Conservation (phyloP, 2,797 vertebrate genomes). For the Huso huso region DNA sequence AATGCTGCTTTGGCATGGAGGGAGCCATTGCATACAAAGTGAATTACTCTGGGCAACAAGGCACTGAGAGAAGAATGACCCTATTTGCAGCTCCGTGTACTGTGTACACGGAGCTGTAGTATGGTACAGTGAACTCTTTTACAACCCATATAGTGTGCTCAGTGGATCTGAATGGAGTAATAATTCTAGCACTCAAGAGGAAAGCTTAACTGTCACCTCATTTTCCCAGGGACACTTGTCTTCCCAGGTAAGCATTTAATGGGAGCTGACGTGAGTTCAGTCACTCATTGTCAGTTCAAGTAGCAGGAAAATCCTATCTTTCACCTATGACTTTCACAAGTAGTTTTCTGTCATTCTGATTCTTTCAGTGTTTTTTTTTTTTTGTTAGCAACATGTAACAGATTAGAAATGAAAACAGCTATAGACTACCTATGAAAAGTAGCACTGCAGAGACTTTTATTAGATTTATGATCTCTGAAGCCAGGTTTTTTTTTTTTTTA, state of each 20-base stretch:
- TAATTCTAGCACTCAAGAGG: slow-evolving; percentile 31
- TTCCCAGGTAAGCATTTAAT: slow-evolving; percentile 44
- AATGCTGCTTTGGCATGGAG: slow-evolving; percentile 31
- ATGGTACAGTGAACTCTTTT: slow-evolving; percentile 41
- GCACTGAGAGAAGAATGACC: slow-evolving; percentile 40
- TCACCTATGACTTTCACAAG: slow-evolving; percentile 43
- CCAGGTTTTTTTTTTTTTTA: background rate
- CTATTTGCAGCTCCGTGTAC: slow-evolving; percentile 39
- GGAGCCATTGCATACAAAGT: slow-evolving; percentile 41
- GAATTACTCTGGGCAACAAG: slow-evolving; percentile 46
- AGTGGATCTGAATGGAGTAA: slow-evolving; percentile 29
- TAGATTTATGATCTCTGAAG: background rate
- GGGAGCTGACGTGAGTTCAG: slow-evolving; percentile 44
- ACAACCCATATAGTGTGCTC: slow-evolving; percentile 26
- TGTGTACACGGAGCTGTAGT: slow-evolving; percentile 30
- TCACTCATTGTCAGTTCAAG: slow-evolving; percentile 32
- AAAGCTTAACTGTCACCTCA: slow-evolving; percentile 50
- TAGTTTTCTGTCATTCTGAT: slow-evolving; percentile 48
- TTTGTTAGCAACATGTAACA: background rate
- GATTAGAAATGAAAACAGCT: background rate
- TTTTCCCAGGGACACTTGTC: slow-evolving; percentile 48
- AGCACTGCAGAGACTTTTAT: background rate
- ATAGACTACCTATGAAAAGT: background rate
- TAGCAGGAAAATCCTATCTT: slow-evolving; percentile 41
- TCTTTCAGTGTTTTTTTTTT: slow-evolving; percentile 33